Evolutionary conservation across 35 echinoderm and acorn worm genomes (phyloP).

Genomic region (Ophioderma brevispina): DNA sequence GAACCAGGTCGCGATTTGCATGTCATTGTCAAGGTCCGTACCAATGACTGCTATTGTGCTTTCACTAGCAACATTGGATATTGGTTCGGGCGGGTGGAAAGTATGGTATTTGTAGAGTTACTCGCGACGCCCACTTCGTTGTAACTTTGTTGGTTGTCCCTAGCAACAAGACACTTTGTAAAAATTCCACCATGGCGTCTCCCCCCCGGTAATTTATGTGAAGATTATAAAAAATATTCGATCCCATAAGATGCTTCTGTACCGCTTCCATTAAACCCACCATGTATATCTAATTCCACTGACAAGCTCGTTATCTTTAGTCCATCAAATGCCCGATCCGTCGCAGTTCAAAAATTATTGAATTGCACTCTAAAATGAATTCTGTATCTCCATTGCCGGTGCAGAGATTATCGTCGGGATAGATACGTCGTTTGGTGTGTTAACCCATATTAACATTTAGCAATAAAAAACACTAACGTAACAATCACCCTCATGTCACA

Average conservation of each 20-base stretch:
- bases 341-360: neutral
- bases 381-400: neutral
- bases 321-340: neutral
- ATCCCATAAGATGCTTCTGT: neutral
- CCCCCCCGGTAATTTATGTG: neutral
- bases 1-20: neutral
- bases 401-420: too few species aligned
- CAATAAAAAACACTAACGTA: neutral
- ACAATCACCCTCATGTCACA: neutral
- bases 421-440: too few species aligned
- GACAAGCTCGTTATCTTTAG: neutral
- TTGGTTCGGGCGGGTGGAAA: neutral
- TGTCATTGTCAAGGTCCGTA: neutral
- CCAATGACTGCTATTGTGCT: neutral
- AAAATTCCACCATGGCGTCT: neutral
- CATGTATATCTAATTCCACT: neutral
- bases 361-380: neutral
- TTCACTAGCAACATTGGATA: neutral
- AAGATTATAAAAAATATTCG: neutral
- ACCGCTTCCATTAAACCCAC: neutral
- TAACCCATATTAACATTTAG: neutral
- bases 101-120: neutral
- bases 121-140: neutral
- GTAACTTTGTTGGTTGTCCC: neutral
- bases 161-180: neutral